Conservation (phyloP, 1,140 invertebrate species). For the Drosophila murphyi region DNA sequence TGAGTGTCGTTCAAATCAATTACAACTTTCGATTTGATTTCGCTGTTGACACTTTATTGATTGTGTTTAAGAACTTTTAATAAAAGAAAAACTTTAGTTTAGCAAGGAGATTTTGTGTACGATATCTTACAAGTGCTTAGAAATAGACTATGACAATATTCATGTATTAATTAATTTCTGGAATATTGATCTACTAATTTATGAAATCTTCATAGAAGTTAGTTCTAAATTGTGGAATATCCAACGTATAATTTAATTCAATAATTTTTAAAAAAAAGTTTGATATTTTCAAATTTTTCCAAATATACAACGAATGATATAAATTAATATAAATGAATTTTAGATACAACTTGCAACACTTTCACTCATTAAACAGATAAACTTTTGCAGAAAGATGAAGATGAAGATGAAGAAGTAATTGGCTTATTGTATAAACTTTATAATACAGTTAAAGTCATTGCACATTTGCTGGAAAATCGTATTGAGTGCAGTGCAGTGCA, state of each 20-base stretch:
- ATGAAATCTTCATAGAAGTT: too few relatives aligned
- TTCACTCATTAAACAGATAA: constrained; percentile 3
- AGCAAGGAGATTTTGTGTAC: too few relatives aligned
- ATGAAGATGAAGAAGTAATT: too few relatives aligned
- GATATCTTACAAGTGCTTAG: too few relatives aligned
- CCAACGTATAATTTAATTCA: too few relatives aligned
- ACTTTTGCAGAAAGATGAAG: neutral
- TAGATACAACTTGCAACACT: neutral
- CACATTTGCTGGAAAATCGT: constrained; percentile 1
- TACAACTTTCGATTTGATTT: constrained; percentile 19
- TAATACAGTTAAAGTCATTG: constrained; percentile 19
- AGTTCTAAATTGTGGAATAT: too few relatives aligned
- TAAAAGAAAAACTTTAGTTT: too few relatives aligned
- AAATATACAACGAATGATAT: neutral
- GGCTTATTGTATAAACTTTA: constrained; percentile 2
- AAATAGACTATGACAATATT: too few relatives aligned
- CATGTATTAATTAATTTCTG: too few relatives aligned
- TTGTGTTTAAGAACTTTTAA: neutral
- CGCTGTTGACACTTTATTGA: constrained; percentile 12
- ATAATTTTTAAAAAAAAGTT: neutral
- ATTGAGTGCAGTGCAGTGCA: constrained; percentile 21
- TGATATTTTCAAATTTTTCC: neutral
- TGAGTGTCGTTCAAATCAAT: constrained; percentile 28
- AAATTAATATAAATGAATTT: neutral
- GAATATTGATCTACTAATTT: too few relatives aligned